Evolutionary conservation across 2,888 invertebrate genomes (phyloP), one percentile per base, ranked within the genome.

Genomic region (Myopa testacea): DNA sequence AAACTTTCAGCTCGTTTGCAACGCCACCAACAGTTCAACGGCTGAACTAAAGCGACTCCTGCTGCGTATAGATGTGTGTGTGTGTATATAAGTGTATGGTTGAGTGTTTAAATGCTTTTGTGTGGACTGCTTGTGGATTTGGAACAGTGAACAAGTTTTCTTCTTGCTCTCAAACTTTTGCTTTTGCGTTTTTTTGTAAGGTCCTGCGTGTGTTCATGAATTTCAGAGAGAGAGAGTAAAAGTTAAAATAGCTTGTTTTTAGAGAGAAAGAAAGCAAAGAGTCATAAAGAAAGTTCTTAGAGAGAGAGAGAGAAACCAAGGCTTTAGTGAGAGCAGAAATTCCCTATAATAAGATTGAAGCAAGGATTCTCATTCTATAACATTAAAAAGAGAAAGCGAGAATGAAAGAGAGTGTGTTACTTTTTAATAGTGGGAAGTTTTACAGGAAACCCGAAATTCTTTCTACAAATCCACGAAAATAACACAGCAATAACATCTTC

Each of bases 1-100:
- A 88, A 86, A 84, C 84, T 82, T 71, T 34, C 81, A 50, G 4
- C 52, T 45, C 63, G 77, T 67, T 75, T 77, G 76, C 76, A 80
- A 80, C 87, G 87, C 84, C 86, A 81, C 82, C 86, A 78, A 79
- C 73, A 78, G 86, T 78, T 63, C 78, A 79, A 58, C 14, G 60
- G 6, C 38, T 37, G 82, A 84, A 86, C 82, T 83, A 81, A 77
- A 50, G 52, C 60, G 37, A 50, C 62, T 72, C 55, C 73, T 68
- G 12, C 40, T 4, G 52, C 40, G 19, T 19, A n/a, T 40, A 60
- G n/a, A 19, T 60, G 72, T 62, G 58, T 60, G 58, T 26, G 50
- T 50, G 52, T 69, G 58, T 40, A 19, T 19, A 8, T 72, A 38
- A 60, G 45, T 40, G 45, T 1, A 2, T 26, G 26, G 26, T 26